Evolutionary conservation across 2,113 vertebrate genomes (phyloP).

Genomic region (Toxostoma redivivum): DNA sequence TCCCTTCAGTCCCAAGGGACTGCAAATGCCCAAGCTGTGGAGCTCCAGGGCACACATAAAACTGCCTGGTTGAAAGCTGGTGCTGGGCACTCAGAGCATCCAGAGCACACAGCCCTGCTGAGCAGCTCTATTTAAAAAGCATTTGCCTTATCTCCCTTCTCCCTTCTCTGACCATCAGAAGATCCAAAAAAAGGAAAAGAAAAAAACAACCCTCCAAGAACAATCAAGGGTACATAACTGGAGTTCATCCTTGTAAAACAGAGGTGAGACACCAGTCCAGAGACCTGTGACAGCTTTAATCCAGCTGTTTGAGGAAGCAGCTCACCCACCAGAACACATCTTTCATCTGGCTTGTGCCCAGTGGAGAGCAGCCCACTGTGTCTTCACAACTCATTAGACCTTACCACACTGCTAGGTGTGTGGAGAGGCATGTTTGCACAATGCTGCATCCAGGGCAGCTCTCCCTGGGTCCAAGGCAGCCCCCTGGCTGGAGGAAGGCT

Average conservation of each 20-base stretch:
- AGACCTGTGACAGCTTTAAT: not conserved
- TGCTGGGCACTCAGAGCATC: not conserved
- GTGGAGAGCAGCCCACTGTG: fast-evolving
- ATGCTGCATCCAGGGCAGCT: not conserved
- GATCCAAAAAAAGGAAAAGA: not conserved
- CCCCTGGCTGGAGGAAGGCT: not conserved
- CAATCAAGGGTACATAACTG: not conserved
- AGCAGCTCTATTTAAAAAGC: not conserved
- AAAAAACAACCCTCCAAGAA: not conserved
- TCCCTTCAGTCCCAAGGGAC: not conserved
- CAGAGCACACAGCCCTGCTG: not conserved
- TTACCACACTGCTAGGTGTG: not conserved
- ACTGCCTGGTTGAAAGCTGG: not conserved
- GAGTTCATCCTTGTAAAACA: not conserved
- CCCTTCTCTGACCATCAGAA: not conserved
- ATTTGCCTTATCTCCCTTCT: not conserved
- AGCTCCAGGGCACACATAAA: not conserved
- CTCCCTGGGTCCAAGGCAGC: not conserved
- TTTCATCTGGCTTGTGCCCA: not conserved
- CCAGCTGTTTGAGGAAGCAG: not conserved
- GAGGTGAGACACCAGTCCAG: not conserved
- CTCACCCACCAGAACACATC: not conserved
- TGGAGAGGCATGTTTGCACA: not conserved
- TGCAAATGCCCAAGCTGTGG: not conserved
- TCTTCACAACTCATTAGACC: not conserved